Evolutionary conservation across 2,113 vertebrate genomes (phyloP), one percentile per base, ranked within the genome.

Genomic region (Seriola rivoliana): DNA sequence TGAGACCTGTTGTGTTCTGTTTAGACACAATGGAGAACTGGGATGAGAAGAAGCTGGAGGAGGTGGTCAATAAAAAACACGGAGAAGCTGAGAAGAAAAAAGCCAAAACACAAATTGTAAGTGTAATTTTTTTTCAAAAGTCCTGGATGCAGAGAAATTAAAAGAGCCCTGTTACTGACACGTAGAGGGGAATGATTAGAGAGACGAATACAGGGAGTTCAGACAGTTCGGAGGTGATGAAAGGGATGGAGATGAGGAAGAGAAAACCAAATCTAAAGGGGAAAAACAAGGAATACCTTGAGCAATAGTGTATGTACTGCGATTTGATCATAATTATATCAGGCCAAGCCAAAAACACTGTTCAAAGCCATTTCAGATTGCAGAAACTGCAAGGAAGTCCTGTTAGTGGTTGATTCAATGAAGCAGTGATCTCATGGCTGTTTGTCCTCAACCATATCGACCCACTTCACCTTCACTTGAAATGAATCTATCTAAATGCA

Each of bases 31-130:
- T 99, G 98, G 98, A 99, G 11, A 99, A 97, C 92, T 99, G 98
- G 98, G 98, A 99, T 81, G 98, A 99, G 93, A 98, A 98, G 95
- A 99, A 99, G 82, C 93, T 99, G 91, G 97, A 99, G 89, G 98
- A 99, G 91, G 98, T 99, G 32, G 95, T 99, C 76, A 97, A 97
- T 94, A 97, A 99, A 93, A 99, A 99, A 88, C 98, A 99, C 71
- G 98, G 97, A 87, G 98, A 99, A 87, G 96, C 97, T 1, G 98
- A 99, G 94, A 98, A 97, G 96, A 99, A 97, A 94, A 99, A 99
- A 86, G 95, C 96, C 81, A 99, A 99, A 96, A 99, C 98, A 44
- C 96, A 98, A 91, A 99, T 99, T 81, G 98, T 99, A 95, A 88
- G 98, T 97, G 3, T 36, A 7, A 3, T 36, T 36, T 36, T 42